Evolutionary conservation across 2,797 vertebrate species (phyloP).

Genomic region (Gymnodraco acuticeps): DNA sequence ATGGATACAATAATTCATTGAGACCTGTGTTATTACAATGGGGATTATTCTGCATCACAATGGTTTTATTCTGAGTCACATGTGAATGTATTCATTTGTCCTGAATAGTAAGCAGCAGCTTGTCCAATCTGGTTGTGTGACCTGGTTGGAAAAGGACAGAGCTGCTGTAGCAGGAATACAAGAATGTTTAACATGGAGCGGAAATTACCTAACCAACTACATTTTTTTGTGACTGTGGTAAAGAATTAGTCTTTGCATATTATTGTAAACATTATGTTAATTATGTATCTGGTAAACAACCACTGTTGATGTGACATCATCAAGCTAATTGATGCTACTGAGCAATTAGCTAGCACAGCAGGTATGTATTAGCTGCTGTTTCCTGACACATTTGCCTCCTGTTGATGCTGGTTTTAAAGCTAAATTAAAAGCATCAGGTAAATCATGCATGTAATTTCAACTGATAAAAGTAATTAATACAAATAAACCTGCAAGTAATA

Average conservation of each 20-base stretch:
- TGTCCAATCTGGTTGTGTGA: slow-evolving; percentile 29
- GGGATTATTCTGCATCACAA: slow-evolving; percentile 51
- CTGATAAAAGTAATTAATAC: background rate
- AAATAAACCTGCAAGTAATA: background rate
- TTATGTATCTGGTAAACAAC: background rate
- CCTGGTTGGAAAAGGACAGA: slow-evolving; percentile 7
- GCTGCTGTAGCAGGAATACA: slow-evolving; percentile 2
- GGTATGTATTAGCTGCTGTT: background rate
- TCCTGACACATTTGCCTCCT: background rate
- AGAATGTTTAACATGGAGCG: slow-evolving; percentile 2
- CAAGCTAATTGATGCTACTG: background rate
- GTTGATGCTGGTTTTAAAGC: background rate
- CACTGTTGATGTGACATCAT: background rate
- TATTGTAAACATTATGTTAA: background rate
- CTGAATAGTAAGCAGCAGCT: slow-evolving; percentile 40
- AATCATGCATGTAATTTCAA: background rate
- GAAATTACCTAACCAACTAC: background rate
- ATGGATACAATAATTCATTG: slow-evolving; percentile 10
- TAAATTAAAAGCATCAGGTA: background rate
- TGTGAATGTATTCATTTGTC: slow-evolving; percentile 43
- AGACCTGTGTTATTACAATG: slow-evolving; percentile 27
- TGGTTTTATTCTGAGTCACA: slow-evolving; percentile 42
- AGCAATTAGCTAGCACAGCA: slow-evolving; percentile 7
- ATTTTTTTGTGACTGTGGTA: background rate
- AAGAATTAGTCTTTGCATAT: background rate